A percentile compares a stretch with the other conserved stretches of the same genome.
Evolutionary conservation across 2,113 vertebrate species (phyloP).

Genomic region (Mesitornis unicolor): DNA sequence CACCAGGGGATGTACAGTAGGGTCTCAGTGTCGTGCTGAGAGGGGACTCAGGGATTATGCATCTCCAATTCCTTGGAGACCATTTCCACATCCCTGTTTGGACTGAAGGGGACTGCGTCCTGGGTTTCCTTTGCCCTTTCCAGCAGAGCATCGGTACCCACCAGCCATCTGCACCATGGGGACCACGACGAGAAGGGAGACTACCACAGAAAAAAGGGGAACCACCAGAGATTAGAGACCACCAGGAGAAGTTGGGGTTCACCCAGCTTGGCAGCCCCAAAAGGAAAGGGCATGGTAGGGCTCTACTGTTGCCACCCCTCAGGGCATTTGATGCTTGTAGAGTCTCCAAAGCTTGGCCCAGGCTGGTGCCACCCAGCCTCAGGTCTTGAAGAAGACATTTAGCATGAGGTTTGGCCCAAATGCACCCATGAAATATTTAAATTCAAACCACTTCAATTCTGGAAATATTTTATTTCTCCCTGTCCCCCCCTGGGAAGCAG

Average conservation of each 20-base stretch:
- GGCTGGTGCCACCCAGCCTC: neutral
- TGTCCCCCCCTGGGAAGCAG: neutral
- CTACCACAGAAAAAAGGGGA: fast-evolving
- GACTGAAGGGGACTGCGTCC: neutral
- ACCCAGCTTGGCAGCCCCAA: neutral
- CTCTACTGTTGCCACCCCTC: neutral
- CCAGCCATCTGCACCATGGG: neutral
- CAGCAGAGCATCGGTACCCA: neutral
- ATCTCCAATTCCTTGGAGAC: neutral
- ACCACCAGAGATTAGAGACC: too few species aligned
- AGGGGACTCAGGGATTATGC: neutral
- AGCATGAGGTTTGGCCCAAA: neutral
- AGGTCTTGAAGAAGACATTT: neutral
- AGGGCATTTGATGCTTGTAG: neutral
- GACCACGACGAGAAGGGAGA: too few species aligned
- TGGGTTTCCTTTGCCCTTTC: neutral
- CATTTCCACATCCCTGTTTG: neutral
- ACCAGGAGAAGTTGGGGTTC: neutral
- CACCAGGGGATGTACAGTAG: too few species aligned
- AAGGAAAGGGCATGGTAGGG: neutral
- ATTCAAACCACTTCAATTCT: neutral
- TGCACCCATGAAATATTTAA: fast-evolving
- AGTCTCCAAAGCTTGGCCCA: neutral
- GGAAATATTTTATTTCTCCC: neutral
- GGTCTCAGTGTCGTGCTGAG: too few species aligned